Percentiles rank a stretch among this genome's conserved stretches.
Evolutionary conservation across 2,797 vertebrate genomes (phyloP).

Genomic region (Sciurus carolinensis): DNA sequence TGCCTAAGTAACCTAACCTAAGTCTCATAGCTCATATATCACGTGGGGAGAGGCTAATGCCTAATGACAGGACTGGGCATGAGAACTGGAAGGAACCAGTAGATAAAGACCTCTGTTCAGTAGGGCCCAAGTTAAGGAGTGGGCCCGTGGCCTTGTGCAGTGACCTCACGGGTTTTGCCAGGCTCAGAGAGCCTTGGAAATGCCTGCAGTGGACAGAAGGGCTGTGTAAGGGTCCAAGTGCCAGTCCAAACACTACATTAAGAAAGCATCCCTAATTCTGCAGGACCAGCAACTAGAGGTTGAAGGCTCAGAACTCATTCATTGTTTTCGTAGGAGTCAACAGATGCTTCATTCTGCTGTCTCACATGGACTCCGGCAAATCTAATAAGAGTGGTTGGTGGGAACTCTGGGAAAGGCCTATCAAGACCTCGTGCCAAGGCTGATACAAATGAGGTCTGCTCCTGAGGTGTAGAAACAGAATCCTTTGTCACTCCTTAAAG

Average conservation of each 20-base stretch:
- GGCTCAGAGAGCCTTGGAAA: background rate
- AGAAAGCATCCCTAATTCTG: background rate
- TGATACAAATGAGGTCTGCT: background rate
- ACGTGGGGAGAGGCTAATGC: background rate
- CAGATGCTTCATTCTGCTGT: background rate
- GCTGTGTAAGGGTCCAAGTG: background rate
- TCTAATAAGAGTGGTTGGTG: background rate
- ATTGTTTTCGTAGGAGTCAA: background rate
- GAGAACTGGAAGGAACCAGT: background rate
- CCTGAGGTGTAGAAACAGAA: background rate
- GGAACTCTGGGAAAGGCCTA: background rate
- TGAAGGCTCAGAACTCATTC: background rate
- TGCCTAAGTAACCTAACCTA: background rate
- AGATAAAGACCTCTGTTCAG: too few relatives aligned
- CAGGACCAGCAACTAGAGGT: background rate
- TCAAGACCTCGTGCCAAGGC: background rate
- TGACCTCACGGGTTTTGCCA: background rate
- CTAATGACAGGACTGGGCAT: background rate
- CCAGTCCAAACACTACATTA: background rate
- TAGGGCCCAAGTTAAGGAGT: background rate
- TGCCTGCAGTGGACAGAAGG: too few relatives aligned
- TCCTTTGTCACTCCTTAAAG: rapidly evolving
- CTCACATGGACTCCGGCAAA: too few relatives aligned
- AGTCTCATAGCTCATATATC: background rate
- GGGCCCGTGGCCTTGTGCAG: background rate